Base-by-base conservation (phyloP, 2,113 vertebrate species). In the Butastur rufipennis region DNA sequence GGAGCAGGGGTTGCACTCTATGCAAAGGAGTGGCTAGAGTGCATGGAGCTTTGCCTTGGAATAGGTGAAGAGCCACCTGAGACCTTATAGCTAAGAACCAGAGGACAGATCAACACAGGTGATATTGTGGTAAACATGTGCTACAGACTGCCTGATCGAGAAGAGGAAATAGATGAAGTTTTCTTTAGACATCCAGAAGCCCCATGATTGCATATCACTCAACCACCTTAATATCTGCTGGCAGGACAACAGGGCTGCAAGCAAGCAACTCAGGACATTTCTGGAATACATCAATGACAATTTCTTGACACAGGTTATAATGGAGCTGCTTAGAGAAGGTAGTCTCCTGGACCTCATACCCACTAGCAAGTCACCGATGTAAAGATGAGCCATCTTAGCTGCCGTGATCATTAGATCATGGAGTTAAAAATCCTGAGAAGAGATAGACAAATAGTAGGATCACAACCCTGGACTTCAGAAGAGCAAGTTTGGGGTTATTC, bases 161-260 rank as follows among this genome's bases (percentile, higher is more conserved):
- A 90, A 67, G 17, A 79, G 2, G 7, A 66, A 86, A 48, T 13
- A 74, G 20, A 42, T 23, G 3, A 22, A 55, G 4, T 4, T 88
- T 78, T 70, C 50, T 73, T 80, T 32, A 88, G 58, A 73, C 11
- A 62, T 29, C 34, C 55, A 91, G 58, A 74, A 94, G 43, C 21
- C 27, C 88, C 7, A 2, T 53, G 11, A 48, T 50, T 48, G 45
- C 55, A 20, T 22, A 77, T 40, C 5, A 40, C 13, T 70, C 36
- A 66, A 8, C 15, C 38, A 86, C 29, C 11, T 4, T 32, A 77
- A 38, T 53, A 36, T 38, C 45, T 88, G 25, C 40, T 81, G 42
- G 27, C 81, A 74, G 27, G 34, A 80, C n/a, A 68, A 9, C 0
- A 58, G 38, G 3, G 21, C 48, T 86, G 27, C 0, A 1, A 1